These are phyloP conservation scores for Etia nguti DNA, from an alignment of 2,113 vertebrate species.

Conservation along the genomic window DNA sequence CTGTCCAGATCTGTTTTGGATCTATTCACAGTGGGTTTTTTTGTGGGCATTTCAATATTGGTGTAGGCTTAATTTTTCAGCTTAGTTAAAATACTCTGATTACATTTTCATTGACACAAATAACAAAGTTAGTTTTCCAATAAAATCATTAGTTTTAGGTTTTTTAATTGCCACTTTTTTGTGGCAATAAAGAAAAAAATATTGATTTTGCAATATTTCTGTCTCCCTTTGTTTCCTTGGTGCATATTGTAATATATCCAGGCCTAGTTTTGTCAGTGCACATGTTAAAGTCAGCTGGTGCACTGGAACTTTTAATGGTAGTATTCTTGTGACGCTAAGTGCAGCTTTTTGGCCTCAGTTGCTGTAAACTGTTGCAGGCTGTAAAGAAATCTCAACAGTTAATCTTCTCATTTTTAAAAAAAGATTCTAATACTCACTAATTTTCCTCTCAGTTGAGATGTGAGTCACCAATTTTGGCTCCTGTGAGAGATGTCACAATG, in stretches of 20 bases:
- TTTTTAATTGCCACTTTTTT: background rate
- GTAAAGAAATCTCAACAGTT: background rate
- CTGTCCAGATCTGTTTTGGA: background rate
- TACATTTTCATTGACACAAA: background rate
- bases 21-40: background rate
- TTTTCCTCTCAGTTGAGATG: background rate
- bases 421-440: background rate
- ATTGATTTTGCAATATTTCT: background rate
- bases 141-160: background rate
- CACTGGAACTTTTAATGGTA: background rate
- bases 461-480: background rate
- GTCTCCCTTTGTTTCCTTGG: background rate
- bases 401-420: background rate
- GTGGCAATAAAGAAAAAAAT: background rate
- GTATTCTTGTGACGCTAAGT: fast-evolving
- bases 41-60: background rate
- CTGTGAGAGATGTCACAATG: background rate
- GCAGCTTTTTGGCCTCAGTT: background rate
- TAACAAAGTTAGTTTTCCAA: background rate
- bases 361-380: background rate
- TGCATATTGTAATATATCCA: background rate
- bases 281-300: background rate
- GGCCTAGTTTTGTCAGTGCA: background rate
- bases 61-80: background rate
- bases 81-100: background rate